These are phyloP conservation scores for Pheucticus melanocephalus DNA, from an alignment of 2,113 vertebrate genomes.

Conservation along the genomic window DNA sequence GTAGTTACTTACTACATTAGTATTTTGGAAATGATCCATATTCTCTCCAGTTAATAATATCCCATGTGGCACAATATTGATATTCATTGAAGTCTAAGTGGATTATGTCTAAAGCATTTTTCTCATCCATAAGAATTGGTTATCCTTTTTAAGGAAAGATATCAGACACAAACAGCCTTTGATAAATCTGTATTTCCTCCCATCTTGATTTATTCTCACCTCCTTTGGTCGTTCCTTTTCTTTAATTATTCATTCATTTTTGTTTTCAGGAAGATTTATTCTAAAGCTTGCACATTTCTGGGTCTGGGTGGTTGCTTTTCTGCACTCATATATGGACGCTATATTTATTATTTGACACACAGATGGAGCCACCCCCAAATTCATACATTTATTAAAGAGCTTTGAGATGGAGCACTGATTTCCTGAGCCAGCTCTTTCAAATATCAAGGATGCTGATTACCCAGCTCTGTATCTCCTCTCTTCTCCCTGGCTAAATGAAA, in stretches of 20 bases:
- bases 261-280: conserved; percentile 21
- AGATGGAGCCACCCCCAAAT: conserved; percentile 40
- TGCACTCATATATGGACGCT: not conserved
- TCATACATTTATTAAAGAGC: conserved; percentile 55
- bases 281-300: not conserved
- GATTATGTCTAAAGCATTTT: conserved; percentile 48
- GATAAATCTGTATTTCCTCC: conserved; percentile 31
- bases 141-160: conserved; percentile 28
- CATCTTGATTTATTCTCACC: conserved; percentile 53
- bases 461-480: not conserved
- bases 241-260: conserved; percentile 50
- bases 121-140: conserved; percentile 9
- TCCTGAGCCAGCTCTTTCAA: conserved; percentile 49
- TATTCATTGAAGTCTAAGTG: conserved; percentile 58
- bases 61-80: conserved; percentile 38
- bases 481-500: conserved; percentile 38
- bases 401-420: conserved; percentile 25
- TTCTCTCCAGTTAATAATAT: conserved; percentile 48
- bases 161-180: conserved; percentile 37
- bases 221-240: not conserved
- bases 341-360: conserved; percentile 41
- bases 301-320: conserved; percentile 4
- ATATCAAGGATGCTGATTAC: conserved; percentile 41
- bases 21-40: conserved; percentile 43
- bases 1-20: conserved; percentile 19